Percentiles rank a stretch among this genome's conserved stretches.
These are phyloP conservation scores for Montipora foliosa DNA, from an alignment of 64 coral and sea anemone genomes.

Conservation along the genomic window DNA sequence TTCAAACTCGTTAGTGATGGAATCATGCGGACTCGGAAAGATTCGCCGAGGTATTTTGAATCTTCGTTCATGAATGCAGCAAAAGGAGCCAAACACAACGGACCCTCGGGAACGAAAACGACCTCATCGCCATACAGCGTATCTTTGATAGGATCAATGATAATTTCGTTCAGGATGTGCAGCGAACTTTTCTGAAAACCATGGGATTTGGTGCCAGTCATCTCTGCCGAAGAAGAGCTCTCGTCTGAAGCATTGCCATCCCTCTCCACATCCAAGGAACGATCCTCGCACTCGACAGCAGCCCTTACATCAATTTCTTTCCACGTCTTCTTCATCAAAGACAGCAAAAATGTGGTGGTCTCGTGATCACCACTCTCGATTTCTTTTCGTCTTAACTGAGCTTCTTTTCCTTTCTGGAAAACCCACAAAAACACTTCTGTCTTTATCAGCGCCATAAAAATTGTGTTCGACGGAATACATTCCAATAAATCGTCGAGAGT, in stretches of 20 bases:
- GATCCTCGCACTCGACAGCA: not conserved
- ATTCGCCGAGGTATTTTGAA: constrained; percentile 11
- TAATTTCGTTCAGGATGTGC: not conserved
- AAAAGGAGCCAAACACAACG: constrained; percentile 32
- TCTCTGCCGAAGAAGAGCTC: not conserved
- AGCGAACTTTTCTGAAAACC: not conserved
- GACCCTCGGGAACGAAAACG: constrained; percentile 14
- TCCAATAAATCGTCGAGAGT: not conserved
- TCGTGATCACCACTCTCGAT: not conserved
- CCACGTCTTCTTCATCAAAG: not conserved
- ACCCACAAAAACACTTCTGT: not conserved
- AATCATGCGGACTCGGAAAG: constrained; percentile 10
- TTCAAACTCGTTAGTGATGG: constrained; percentile 39
- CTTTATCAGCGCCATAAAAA: not conserved
- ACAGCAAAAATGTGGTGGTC: not conserved
- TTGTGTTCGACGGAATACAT: not conserved
- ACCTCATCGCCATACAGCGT: not conserved
- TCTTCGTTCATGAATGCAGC: not conserved
- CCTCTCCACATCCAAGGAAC: not conserved
- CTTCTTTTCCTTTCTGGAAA: not conserved
- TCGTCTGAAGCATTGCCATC: not conserved
- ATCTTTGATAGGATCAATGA: not conserved
- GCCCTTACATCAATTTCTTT: not conserved
- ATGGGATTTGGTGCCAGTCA: not conserved
- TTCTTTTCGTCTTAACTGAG: not conserved